Conservation (phyloP, 1,140 invertebrate species). For the Latrodectus geometricus region DNA sequence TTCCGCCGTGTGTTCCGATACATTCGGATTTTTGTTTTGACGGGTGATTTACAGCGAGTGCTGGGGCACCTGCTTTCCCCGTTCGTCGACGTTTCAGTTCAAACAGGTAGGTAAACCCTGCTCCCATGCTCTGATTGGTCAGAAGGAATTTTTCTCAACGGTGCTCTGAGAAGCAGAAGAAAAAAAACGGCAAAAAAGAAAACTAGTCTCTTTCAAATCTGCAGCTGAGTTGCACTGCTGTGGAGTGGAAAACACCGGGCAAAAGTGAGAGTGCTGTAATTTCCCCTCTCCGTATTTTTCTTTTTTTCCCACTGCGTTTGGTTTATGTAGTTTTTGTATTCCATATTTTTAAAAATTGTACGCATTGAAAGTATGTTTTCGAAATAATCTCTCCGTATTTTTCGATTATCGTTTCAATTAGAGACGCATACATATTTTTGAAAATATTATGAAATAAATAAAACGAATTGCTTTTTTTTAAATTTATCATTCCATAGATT, state of each 20-base stretch:
- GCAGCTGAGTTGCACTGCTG: neutral
- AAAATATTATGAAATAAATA: too few species aligned
- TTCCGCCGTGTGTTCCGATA: too few species aligned
- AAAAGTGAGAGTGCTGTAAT: neutral
- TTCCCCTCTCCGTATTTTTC: neutral
- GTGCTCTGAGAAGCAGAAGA: constrained; percentile 27
- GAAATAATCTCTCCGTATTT: too few species aligned
- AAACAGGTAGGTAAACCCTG: constrained; percentile 57
- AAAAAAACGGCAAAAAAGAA: constrained; percentile 32
- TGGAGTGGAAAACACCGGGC: too few species aligned
- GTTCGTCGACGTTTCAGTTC: constrained; percentile 53
- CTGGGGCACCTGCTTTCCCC: constrained; percentile 11
- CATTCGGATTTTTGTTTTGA: too few species aligned
- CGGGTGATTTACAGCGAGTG: neutral
- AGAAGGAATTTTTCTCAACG: constrained; percentile 47
- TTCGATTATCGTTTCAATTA: too few species aligned
- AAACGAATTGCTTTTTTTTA: too few species aligned
- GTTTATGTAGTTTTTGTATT: neutral
- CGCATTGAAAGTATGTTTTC: too few species aligned
- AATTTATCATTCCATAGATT: too few species aligned
- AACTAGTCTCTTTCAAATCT: constrained; percentile 11
- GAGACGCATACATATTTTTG: too few species aligned
- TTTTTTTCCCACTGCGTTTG: neutral
- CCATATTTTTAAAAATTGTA: too few species aligned
- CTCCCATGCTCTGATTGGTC: constrained; percentile 54